Conservation (phyloP, 2,113 vertebrate species). For the Raja brachyura region DNA sequence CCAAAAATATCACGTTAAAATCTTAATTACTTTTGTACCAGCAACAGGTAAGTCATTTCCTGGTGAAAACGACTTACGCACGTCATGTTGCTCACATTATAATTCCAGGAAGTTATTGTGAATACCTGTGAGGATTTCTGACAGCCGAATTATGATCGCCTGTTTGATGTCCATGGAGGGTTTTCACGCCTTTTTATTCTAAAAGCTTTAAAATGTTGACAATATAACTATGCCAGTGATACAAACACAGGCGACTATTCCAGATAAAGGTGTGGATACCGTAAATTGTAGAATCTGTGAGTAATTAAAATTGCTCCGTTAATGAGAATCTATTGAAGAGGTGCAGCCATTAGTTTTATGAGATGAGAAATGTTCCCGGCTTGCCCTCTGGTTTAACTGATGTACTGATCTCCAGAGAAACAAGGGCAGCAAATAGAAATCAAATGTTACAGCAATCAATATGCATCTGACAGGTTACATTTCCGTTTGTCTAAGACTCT, state of each 20-base stretch:
- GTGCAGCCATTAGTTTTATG: not conserved
- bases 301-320: not conserved
- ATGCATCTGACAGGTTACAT: constrained; percentile 24
- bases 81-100: not conserved
- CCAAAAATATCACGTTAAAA: not conserved
- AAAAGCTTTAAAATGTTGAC: not conserved
- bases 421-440: not conserved
- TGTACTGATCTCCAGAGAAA: not conserved
- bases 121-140: not conserved
- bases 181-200: not conserved
- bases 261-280: not conserved
- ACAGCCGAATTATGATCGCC: not conserved
- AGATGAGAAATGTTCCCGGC: not conserved
- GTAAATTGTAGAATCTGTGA: not conserved
- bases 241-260: not conserved
- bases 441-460: constrained; percentile 28
- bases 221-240: not conserved
- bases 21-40: not conserved
- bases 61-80: not conserved
- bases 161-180: not conserved
- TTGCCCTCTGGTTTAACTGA: not conserved
- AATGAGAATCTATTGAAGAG: not conserved
- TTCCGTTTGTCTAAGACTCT: not conserved
- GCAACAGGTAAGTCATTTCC: not conserved
- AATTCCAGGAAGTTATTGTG: not conserved